phyloP scores from a whole-genome alignment of 2,113 vertebrate species.

The Megalops atlanticus region DNA sequence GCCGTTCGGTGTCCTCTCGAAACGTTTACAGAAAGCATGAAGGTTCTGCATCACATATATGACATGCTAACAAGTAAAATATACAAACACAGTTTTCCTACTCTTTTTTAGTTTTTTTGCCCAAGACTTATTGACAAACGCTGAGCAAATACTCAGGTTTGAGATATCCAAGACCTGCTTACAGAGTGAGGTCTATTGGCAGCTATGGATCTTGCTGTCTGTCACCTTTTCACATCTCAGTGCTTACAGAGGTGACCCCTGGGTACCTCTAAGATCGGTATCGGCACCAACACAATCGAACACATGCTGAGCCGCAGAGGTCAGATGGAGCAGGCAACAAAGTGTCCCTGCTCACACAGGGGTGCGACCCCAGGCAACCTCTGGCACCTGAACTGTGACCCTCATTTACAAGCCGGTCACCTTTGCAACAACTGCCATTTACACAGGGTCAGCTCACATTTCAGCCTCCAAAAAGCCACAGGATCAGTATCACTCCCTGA shows the following conservation, averaged over 20 bases:
- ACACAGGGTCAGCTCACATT: conserved; percentile 74
- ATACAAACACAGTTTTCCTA: not conserved
- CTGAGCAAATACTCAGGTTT: conserved; percentile 68
- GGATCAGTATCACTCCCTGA: conserved; percentile 59
- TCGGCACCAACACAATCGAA: conserved; percentile 77
- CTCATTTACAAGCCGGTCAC: conserved; percentile 76
- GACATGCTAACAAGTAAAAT: not conserved
- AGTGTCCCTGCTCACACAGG: conserved; percentile 57
- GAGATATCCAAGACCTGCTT: conserved; percentile 69
- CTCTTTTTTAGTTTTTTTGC: not conserved
- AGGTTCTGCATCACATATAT: not conserved
- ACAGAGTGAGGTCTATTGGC: conserved; percentile 67
- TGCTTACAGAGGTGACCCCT: conserved; percentile 69
- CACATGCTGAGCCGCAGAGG: conserved; percentile 66
- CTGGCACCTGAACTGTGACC: conserved; percentile 71
- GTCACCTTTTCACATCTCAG: conserved; percentile 75
- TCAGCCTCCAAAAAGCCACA: conserved; percentile 57
- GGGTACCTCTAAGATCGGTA: conserved; percentile 63
- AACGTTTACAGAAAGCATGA: not conserved
- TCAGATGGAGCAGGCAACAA: conserved; percentile 57
- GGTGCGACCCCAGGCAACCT: conserved; percentile 62
- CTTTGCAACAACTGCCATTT: conserved; percentile 77
- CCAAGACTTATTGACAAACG: not conserved
- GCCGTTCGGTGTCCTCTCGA: not conserved
- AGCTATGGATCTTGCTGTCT: conserved; percentile 63